phyloP scores from a whole-genome alignment of 2,797 vertebrate genomes.

The Psittacula echo region DNA sequence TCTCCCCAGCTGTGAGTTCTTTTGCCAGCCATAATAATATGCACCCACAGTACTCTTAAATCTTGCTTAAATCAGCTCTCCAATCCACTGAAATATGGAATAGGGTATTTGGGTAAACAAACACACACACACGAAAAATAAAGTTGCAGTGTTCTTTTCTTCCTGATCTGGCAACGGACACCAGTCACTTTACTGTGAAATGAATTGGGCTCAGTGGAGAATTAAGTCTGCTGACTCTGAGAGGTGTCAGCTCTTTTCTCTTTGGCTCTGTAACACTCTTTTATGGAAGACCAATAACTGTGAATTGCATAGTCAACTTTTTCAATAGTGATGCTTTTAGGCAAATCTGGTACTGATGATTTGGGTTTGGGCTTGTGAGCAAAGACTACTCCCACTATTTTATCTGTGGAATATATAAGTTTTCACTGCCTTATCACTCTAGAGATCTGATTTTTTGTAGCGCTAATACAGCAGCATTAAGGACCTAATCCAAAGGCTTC shows the following conservation, averaged over 20 bases:
- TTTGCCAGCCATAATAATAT: not conserved
- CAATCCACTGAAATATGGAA: not conserved
- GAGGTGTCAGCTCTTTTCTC: not conserved
- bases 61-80: not conserved
- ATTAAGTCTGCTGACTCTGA: not conserved
- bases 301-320: not conserved
- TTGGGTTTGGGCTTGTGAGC: not conserved
- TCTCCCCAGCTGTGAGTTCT: not conserved
- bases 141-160: not conserved
- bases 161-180: not conserved
- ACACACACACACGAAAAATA: not conserved
- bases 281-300: not conserved
- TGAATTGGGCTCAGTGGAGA: not conserved
- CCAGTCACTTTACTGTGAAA: not conserved
- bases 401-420: not conserved
- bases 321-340: not conserved
- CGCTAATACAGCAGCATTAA: not conserved
- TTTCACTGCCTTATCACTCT: not conserved
- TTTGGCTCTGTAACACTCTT: not conserved
- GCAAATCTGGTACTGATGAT: accelerated
- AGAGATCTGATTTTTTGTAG: not conserved
- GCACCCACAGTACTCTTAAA: not conserved
- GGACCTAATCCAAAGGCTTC: not conserved
- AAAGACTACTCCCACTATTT: not conserved
- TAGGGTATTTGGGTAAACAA: not conserved